phyloP scores from a whole-genome alignment of 64 coral and sea anemone species.

The Astreopora myriophthalma region DNA sequence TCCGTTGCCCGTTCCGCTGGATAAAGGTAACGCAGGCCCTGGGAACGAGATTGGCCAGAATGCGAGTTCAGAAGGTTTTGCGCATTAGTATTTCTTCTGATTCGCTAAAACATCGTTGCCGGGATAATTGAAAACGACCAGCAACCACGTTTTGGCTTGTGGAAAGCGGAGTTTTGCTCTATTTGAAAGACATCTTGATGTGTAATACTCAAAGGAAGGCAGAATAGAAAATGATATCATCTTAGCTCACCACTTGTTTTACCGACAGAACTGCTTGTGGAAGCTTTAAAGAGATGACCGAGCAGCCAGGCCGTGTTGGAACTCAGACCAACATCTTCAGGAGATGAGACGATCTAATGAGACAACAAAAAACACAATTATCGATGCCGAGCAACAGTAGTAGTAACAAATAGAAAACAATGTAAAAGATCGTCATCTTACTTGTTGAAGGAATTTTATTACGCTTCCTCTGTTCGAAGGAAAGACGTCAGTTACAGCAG shows the following conservation, averaged over 20 bases:
- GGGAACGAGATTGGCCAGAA: no score
- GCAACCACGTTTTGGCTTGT: no score
- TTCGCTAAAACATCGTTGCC: no score
- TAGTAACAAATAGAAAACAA: not conserved
- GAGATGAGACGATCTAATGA: conserved; percentile 61
- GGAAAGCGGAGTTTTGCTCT: no score
- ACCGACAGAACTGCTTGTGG: conserved; percentile 38
- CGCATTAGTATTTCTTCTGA: no score
- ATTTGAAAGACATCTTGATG: no score
- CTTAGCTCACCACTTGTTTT: conserved; percentile 68
- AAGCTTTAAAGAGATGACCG: conserved; percentile 68
- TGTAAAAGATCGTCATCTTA: not conserved
- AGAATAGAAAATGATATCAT: not conserved
- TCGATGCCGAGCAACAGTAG: not conserved
- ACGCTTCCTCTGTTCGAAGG: not conserved
- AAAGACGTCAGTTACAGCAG: not conserved
- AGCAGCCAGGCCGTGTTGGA: conserved; percentile 81
- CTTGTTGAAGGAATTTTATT: conserved; percentile 18
- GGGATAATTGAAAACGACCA: no score
- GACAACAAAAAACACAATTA: not conserved
- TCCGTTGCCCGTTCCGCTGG: no score
- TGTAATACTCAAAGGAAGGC: not conserved
- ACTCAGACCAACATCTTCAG: conserved; percentile 67
- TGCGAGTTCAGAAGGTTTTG: no score
- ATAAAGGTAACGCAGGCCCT: no score